phyloP scores from a whole-genome alignment of 2,888 invertebrate species.

The Platerodrilus igneus region DNA sequence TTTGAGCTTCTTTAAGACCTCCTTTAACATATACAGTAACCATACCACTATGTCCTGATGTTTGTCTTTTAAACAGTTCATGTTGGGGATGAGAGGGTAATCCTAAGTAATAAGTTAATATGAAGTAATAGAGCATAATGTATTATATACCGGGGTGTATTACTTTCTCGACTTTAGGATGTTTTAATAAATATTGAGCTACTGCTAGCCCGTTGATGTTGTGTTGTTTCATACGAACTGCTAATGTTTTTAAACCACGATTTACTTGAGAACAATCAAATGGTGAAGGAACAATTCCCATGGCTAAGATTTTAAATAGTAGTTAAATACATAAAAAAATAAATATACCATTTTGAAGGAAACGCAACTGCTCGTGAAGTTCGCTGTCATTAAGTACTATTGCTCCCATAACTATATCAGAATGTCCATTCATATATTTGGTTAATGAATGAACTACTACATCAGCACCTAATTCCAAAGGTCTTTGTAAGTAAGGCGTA shows the following conservation, averaged over 20 bases:
- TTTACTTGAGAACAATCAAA: conserved; percentile 94
- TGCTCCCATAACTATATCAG: conserved; percentile 96
- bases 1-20: conserved; percentile 63
- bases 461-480: conserved; percentile 87
- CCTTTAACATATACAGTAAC: conserved; percentile 85
- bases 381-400: conserved; percentile 69
- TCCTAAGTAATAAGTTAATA: conserved; percentile 47
- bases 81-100: conserved; percentile 84
- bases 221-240: conserved; percentile 87
- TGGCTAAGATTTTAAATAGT: conserved; percentile 56
- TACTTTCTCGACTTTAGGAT: conserved; percentile 75
- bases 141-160: conserved; percentile 65
- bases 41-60: conserved; percentile 86
- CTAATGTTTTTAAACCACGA: conserved; percentile 88
- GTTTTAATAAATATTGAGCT: conserved; percentile 75
- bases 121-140: conserved; percentile 5
- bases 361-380: conserved; percentile 67
- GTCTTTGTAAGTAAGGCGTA: conserved; percentile 86
- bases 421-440: conserved; percentile 98
- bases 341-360: conserved; percentile 83
- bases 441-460: conserved; percentile 88
- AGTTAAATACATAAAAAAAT: too few species aligned
- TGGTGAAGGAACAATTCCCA: conserved; percentile 92
- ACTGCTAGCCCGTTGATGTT: conserved; percentile 71
- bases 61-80: conserved; percentile 72